A percentile compares a stretch with the other conserved stretches of the same genome.
phyloP scores from a whole-genome alignment of 2,888 invertebrate species.

The Dryococelus australis region DNA sequence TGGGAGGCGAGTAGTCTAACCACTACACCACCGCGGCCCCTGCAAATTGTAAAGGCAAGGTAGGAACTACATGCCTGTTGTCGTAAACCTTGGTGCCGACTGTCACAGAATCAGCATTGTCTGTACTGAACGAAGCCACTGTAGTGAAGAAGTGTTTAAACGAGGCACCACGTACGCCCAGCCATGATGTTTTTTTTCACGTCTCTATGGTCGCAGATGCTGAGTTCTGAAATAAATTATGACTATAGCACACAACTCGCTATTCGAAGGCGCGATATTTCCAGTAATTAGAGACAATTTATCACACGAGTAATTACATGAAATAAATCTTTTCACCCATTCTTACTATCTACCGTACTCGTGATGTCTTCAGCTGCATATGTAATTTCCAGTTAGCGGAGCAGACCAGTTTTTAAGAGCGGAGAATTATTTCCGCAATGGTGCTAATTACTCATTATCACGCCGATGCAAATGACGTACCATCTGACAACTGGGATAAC shows the following conservation, averaged over 20 bases:
- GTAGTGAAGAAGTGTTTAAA: too few relatives aligned
- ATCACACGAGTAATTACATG: background rate
- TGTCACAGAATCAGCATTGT: too few relatives aligned
- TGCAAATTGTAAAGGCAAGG: too few relatives aligned
- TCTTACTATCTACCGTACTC: background rate
- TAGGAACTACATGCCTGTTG: too few relatives aligned
- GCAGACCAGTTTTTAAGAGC: background rate
- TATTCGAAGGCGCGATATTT: background rate
- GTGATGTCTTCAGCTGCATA: background rate
- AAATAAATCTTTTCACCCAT: background rate
- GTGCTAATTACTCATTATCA: background rate
- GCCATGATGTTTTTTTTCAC: background rate
- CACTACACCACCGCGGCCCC: too few relatives aligned
- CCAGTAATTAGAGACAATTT: background rate
- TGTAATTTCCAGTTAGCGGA: background rate
- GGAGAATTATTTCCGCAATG: background rate
- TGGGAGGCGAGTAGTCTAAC: too few relatives aligned
- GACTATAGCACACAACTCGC: background rate
- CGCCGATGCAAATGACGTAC: background rate
- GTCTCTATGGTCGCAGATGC: background rate
- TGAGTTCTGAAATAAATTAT: background rate
- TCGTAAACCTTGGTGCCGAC: too few relatives aligned
- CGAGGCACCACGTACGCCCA: too few relatives aligned
- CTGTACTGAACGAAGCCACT: too few relatives aligned
- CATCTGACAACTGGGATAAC: background rate